Evolutionary conservation across 2,113 vertebrate species (phyloP), one percentile per base, ranked within the genome.

Genomic region (Archilochus colubris): DNA sequence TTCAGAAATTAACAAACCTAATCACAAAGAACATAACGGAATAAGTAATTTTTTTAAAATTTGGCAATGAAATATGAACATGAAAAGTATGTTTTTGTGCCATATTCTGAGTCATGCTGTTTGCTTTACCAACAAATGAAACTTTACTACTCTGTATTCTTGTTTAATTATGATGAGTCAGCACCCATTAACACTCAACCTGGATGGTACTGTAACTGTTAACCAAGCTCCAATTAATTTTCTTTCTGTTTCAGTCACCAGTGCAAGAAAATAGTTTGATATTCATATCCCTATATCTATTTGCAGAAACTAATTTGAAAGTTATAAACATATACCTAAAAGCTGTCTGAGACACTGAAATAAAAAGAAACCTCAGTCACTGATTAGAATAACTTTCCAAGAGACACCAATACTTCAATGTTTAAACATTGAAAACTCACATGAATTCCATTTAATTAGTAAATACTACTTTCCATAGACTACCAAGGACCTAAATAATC

Each of bases 111-210:
- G 27, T 73, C 58, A 44, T 5, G 11, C 10, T 79, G 78, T 91
- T 89, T 89, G 54, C 75, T 89, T 92, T 82, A 79, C 57, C 46
- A 82, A 89, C 74, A 82, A 62, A 68, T 84, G 44, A 73, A 94
- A 90, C 19, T 89, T 95, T 79, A 85, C 46, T 58, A 76, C 74
- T 91, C 54, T 50, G 18, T 80, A 62, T 58, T 91, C 46, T 57
- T 85, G 54, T 73, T 94, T 85, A 94, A 87, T 89, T 50, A 33
- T 2, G 9, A 74, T 73, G 57, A 87, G 54, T 94, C 55, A 89
- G 76, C 55, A 82, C 22, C 43, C 12, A 40, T 87, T 33, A 82
- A 31, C 28, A 24, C 50, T 91, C 73, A 82, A 7, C 18, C 25
- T 59, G 25, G 18, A 53, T 53, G 28, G 31, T 24, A 28, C 3